Evolutionary conservation across 2,888 invertebrate species (phyloP).

Genomic region (Sthenelais limicola): DNA sequence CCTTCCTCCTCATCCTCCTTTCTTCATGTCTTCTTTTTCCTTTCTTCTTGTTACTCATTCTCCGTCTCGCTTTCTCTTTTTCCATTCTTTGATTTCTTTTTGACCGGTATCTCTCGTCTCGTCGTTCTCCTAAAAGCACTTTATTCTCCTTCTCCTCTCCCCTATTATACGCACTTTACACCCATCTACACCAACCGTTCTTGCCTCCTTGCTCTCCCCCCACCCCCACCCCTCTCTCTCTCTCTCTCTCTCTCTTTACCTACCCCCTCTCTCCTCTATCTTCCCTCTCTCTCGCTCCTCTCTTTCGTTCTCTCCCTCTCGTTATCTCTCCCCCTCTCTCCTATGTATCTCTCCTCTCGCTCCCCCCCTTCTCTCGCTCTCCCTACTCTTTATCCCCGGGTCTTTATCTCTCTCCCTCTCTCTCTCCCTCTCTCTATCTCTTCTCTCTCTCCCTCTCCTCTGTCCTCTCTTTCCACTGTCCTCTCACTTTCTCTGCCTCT

Average conservation of each 20-base stretch:
- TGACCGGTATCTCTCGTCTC: not conserved
- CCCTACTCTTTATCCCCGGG: not conserved
- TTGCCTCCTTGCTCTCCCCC: not conserved
- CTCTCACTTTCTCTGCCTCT: not conserved
- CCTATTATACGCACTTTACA: too few species aligned
- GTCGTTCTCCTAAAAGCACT: not conserved
- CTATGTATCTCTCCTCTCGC: constrained; percentile 6
- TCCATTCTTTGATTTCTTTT: not conserved
- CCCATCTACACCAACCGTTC: not conserved
- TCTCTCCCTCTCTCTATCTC: too few species aligned
- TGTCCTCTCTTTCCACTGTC: not conserved
- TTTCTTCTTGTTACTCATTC: not conserved
- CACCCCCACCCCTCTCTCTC: not conserved
- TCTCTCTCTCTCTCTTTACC: not conserved
- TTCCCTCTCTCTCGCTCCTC: not conserved
- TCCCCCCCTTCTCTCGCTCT: not conserved
- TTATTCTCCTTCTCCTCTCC: too few species aligned
- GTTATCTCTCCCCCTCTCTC: constrained; percentile 1
- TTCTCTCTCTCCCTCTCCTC: not conserved
- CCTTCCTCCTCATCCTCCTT: not conserved
- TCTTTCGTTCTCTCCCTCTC: not conserved
- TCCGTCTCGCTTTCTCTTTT: not conserved
- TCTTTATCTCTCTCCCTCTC: not conserved
- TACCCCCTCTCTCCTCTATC: not conserved
- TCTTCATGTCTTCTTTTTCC: not conserved